Evolutionary conservation across 2,113 vertebrate species (phyloP), one percentile per base, ranked within the genome.

Genomic region (Phasianus colchicus): DNA sequence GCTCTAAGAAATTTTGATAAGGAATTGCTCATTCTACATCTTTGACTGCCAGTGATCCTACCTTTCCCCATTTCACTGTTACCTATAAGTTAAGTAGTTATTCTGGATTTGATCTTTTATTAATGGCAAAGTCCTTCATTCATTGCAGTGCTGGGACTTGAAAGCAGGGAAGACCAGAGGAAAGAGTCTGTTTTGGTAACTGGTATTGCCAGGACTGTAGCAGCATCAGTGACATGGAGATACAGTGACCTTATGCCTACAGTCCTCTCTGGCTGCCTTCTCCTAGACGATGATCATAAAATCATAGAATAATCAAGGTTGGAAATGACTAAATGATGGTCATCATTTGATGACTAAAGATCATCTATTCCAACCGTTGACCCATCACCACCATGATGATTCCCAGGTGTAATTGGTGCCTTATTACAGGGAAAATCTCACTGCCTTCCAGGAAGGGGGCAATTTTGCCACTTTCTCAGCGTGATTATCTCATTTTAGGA

Each of bases 201-300:
- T 66, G 77, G 11, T 27, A 71, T 45, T 50, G 20, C 21, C 45
- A 63, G 72, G 60, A 42, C 67, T 83, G 38, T 3, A 36, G 65
- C 36, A 80, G 21, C 61, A 52, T 15, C 38, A 0, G 0, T 43
- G 30, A 0, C 0, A 1, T 1, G 8, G 61, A 7, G 13, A 63
- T 63, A 29, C 5, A 8, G 30, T 64, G 60, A 42, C 24, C 38
- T 86, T 7, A 1, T 14, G 73, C 10, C n/a, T 61, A 7, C 13
- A 8, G 22, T 54, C 0, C 13, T 52, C n/a, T 82, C 67, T n/a
- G 20, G 2, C 25, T 21, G 11, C 54, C 36, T 19, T 77, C 18
- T 64, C 22, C 22, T 17, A 38, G 1, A 4, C 17, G n/a, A 27
- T 8, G 24, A 24, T 8, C 24, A 50, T 50, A 50, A 22, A 25